Base-by-base conservation (phyloP, 2,888 invertebrate genomes). In the Amblyjoppa proteus region DNA sequence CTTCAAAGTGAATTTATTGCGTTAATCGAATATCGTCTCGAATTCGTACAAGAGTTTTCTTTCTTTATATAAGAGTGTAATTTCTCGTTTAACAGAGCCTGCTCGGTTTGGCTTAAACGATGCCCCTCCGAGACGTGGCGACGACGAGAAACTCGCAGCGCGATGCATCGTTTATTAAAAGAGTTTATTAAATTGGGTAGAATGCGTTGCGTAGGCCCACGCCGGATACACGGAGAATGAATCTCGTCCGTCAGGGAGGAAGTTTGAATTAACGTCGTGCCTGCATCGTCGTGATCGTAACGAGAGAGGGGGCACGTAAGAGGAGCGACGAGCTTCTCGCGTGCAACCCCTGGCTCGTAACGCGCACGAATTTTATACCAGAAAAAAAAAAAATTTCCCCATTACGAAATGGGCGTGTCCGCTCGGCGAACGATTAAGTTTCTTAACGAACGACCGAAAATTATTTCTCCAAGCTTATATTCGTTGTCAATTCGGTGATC, bases 191-290 rank as follows among this genome's bases (percentile, higher is more conserved):
- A 93, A 93, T 93, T 93, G 92, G 92, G 91, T 92, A 92, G 92
- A 93, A 93, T 92, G 93, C 91, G 91, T 89, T 92, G 93, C 93
- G 93, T 93, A 91, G 93, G 92, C 90, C 89, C 89, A 89, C 88
- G 90, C 93, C 93, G 93, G 93, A 93, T 93, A 93, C 93, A 92
- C 92, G 91, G 91, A 90, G 92, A 93, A 93, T 93, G 93, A 93
- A 93, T 93, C 93, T 93, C 93, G 92, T 92, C 93, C 93, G 92
- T 87, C 90, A 51, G 91, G 91, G 91, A 93, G 93, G 93, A 93
- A 93, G 93, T 93, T 92, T 89, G 90, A 93, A 93, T 93, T 93
- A 93, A 90, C 90, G 85, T 90, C 89, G 90, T 91, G 91, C 91
- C 91, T 78, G 76, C 68, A 86, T 77, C 71, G 75, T 83, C 81